Evolutionary conservation across 2,888 invertebrate species (phyloP).

Genomic region (Eupithecia vulgata): DNA sequence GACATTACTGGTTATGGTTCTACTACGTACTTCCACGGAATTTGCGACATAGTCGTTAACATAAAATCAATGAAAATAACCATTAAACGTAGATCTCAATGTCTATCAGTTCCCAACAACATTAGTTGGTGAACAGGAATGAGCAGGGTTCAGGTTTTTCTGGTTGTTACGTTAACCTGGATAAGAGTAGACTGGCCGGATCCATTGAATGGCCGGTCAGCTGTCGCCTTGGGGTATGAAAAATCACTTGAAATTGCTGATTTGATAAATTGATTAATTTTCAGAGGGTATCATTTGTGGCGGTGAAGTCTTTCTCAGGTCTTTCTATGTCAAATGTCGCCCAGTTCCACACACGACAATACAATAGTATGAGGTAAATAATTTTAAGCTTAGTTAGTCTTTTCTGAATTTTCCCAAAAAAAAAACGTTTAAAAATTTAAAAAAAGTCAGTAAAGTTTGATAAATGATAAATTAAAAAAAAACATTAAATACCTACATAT

Average conservation of each 20-base stretch:
- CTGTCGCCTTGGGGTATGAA: slow-evolving; percentile 37
- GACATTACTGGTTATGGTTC: slow-evolving; percentile 42
- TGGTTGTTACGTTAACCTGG: slow-evolving; percentile 50
- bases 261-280: slow-evolving; percentile 31
- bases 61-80: slow-evolving; percentile 48
- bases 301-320: neutral
- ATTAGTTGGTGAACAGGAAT: slow-evolving; percentile 19
- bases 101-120: neutral
- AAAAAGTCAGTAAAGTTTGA: too few relatives aligned
- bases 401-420: too few relatives aligned
- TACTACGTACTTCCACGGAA: slow-evolving; percentile 44
- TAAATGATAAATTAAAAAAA: too few relatives aligned
- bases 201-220: slow-evolving; percentile 37
- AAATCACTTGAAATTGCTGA: slow-evolving; percentile 30
- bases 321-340: too few relatives aligned
- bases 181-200: slow-evolving; percentile 45
- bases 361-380: too few relatives aligned
- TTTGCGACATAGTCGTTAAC: slow-evolving; percentile 50
- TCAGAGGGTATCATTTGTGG: slow-evolving; percentile 15
- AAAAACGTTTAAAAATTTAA: too few relatives aligned
- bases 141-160: slow-evolving; percentile 33
- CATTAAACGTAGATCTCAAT: slow-evolving; percentile 37
- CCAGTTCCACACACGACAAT: too few relatives aligned
- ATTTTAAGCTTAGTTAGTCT: too few relatives aligned
- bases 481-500: neutral